Percentiles rank a stretch among this genome's conserved stretches.
Conservation (phyloP, 2,888 invertebrate species). For the Tanypteryx hageni region DNA sequence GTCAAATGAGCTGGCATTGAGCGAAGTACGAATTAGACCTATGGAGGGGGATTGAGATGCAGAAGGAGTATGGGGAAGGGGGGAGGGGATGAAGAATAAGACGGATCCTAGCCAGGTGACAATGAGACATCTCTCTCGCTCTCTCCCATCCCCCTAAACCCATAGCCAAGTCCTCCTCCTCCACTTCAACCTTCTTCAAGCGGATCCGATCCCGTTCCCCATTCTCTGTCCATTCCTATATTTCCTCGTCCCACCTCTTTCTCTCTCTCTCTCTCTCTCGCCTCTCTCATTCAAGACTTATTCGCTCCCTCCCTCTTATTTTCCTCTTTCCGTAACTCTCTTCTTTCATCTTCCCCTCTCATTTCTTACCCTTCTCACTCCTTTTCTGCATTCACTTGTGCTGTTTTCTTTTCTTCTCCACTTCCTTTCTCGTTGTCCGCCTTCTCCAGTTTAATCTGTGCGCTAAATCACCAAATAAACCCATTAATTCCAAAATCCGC, state of each 20-base stretch:
- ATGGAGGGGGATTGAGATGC: not conserved
- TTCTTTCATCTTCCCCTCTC: too few relatives aligned
- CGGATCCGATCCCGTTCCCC: not conserved
- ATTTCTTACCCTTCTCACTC: too few relatives aligned
- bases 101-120: not conserved
- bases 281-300: not conserved
- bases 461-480: too few relatives aligned
- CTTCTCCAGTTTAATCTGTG: too few relatives aligned
- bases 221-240: not conserved
- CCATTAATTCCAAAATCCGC: too few relatives aligned
- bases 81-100: not conserved
- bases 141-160: not conserved
- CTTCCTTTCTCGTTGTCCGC: too few relatives aligned
- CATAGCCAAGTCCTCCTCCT: too few relatives aligned
- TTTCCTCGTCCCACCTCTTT: not conserved
- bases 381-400: too few relatives aligned
- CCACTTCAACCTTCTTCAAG: not conserved
- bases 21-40: constrained; percentile 2
- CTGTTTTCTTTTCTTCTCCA: too few relatives aligned
- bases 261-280: not conserved
- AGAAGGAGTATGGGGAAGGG: not conserved
- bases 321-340: too few relatives aligned
- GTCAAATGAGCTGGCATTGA: constrained; percentile 22
- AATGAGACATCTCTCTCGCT: not conserved
- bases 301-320: too few relatives aligned